Percentiles rank a stretch among this genome's conserved stretches.
phyloP scores from a whole-genome alignment of 1,140 invertebrate species.

The Leptopilina clavipes region DNA sequence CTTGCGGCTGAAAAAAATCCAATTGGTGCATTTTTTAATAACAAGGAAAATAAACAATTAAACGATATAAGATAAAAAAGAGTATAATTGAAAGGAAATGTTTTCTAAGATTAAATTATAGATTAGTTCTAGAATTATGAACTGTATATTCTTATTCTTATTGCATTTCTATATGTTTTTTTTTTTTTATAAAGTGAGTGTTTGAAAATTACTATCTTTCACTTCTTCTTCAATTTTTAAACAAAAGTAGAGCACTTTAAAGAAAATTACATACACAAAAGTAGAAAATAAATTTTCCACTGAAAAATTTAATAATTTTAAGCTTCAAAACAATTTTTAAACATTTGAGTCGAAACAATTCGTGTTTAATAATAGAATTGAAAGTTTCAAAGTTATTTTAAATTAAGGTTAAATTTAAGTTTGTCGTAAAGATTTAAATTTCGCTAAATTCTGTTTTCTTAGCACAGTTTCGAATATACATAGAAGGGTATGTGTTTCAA shows the following conservation, averaged over 20 bases:
- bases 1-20: slow-evolving; percentile 85
- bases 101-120: slow-evolving; percentile 18
- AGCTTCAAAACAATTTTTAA: not conserved
- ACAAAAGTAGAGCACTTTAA: not conserved
- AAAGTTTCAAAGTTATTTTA: no score
- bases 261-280: no score
- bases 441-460: not conserved
- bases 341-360: not conserved
- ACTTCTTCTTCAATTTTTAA: not conserved
- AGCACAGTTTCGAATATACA: slow-evolving; percentile 10
- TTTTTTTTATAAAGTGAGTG: not conserved
- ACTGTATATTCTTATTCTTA: not conserved
- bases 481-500: not conserved
- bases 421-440: not conserved
- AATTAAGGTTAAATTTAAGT: no score
- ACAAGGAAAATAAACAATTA: no score
- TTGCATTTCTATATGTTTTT: slow-evolving; percentile 2
- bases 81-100: slow-evolving; percentile 1
- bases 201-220: slow-evolving; percentile 24
- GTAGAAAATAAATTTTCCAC: not conserved
- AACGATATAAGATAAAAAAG: no score
- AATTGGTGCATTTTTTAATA: no score
- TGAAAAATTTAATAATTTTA: not conserved
- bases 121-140: not conserved
- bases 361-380: no score